phyloP scores from a whole-genome alignment of 2,888 invertebrate genomes.

The Dynastes maya region DNA sequence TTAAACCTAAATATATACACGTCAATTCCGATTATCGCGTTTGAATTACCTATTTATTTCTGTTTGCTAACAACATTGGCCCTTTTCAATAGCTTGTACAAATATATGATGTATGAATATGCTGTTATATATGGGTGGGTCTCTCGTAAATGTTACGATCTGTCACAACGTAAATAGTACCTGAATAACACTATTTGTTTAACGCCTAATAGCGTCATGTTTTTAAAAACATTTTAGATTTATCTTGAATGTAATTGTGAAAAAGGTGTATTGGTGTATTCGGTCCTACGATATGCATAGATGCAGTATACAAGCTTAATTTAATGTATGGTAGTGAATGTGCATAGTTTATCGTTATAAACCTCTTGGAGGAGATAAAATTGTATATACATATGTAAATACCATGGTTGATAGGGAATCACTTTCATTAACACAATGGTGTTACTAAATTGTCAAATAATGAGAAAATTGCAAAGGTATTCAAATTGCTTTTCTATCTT shows the following conservation, averaged over 20 bases:
- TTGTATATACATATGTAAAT: too few species aligned
- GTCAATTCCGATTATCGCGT: slow-evolving; percentile 40
- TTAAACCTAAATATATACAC: slow-evolving; percentile 27
- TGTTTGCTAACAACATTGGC: slow-evolving; percentile 40
- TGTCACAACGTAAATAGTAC: slow-evolving; percentile 21
- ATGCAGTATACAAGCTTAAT: too few species aligned
- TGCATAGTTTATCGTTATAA: too few species aligned
- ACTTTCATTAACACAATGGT: too few species aligned
- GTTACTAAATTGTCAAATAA: too few species aligned
- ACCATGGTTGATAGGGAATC: too few species aligned
- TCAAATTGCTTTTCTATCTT: too few species aligned
- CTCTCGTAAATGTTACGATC: slow-evolving; percentile 13
- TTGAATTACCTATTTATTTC: slow-evolving; percentile 46
- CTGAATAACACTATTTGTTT: slow-evolving; percentile 23
- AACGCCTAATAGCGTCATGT: slow-evolving; percentile 1
- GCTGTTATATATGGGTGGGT: neutral
- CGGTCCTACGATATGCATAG: too few species aligned
- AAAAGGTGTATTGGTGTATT: neutral
- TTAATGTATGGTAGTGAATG: too few species aligned
- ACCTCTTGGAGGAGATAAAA: too few species aligned
- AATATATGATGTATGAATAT: slow-evolving; percentile 15
- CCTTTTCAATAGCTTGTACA: slow-evolving; percentile 39
- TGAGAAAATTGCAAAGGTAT: too few species aligned
- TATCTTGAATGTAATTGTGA: slow-evolving; percentile 5
- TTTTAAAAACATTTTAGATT: neutral